Conservation (phyloP, 2,797 vertebrate species). For the Sardinella longiceps region DNA sequence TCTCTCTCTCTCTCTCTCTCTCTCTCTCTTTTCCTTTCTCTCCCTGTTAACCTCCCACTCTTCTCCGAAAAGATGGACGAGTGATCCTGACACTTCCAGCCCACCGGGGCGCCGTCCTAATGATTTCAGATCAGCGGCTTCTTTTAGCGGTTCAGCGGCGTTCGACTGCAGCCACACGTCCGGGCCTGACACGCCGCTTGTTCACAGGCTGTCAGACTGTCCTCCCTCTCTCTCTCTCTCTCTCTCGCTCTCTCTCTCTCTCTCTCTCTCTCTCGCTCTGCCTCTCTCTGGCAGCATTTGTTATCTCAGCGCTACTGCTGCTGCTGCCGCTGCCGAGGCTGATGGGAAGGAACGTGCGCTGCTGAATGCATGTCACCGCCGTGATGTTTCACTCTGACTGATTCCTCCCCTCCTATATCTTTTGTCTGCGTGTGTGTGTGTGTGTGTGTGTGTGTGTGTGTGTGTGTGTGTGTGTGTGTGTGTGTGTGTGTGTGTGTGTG, state of each 20-base stretch:
- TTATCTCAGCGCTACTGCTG: not conserved
- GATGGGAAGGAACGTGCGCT: not conserved
- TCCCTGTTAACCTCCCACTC: not conserved
- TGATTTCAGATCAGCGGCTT: constrained; percentile 12
- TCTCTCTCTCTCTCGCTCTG: not conserved
- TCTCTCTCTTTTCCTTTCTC: not conserved
- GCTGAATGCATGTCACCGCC: not conserved
- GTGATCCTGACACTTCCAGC: not conserved
- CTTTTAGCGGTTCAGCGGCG: constrained; percentile 2
- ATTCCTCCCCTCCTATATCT: not conserved
- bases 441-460: not conserved
- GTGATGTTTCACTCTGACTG: constrained; percentile 9
- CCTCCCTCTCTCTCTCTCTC: not conserved
- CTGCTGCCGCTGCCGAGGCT: not conserved
- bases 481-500: not conserved
- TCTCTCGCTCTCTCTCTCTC: not conserved
- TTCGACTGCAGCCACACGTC: not conserved
- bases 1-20: not conserved
- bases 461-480: not conserved
- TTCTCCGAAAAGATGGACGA: not conserved
- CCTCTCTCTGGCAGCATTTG: not conserved
- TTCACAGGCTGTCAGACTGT: not conserved
- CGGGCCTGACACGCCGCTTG: not conserved
- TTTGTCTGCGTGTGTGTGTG: constrained; percentile 6
- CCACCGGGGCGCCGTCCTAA: not conserved